Conservation (phyloP, 2,113 vertebrate genomes). For the Casuarius casuarius region DNA sequence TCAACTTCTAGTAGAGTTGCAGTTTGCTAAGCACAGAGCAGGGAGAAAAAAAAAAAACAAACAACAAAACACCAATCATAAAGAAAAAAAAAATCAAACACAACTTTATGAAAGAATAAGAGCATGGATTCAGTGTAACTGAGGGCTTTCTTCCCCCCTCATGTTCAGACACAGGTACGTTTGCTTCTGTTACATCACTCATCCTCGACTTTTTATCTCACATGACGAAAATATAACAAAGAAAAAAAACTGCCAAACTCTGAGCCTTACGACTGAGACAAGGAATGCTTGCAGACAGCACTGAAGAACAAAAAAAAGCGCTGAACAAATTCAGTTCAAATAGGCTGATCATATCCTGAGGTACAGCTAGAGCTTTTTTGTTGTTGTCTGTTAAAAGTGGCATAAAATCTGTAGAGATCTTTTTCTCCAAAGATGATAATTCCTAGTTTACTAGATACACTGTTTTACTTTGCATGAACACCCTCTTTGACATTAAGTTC, state of each 20-base stretch:
- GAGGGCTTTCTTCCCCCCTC: conserved; percentile 46
- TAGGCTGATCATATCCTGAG: conserved; percentile 72
- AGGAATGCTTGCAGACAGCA: conserved; percentile 60
- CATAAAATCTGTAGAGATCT: conserved; percentile 67
- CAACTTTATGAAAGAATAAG: conserved; percentile 42
- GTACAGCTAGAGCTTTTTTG: conserved; percentile 60
- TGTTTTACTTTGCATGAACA: conserved; percentile 66
- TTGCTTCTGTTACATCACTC: conserved; percentile 72
- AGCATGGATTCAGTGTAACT: not conserved
- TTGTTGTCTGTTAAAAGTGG: conserved; percentile 76
- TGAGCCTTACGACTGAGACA: conserved; percentile 58
- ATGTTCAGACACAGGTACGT: conserved; percentile 69
- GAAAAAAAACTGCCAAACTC: conserved; percentile 68
- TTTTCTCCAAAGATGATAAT: conserved; percentile 55
- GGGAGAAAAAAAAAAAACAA: not conserved
- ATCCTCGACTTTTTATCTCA: conserved; percentile 69
- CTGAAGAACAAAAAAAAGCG: conserved; percentile 65
- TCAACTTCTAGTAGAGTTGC: conserved; percentile 19
- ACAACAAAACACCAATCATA: not conserved
- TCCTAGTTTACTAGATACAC: conserved; percentile 66
- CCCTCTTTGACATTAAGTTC: conserved; percentile 66
- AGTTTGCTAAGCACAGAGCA: not conserved
- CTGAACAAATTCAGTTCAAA: conserved; percentile 78
- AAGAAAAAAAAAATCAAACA: conserved; percentile 14
- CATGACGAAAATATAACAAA: conserved; percentile 75